A percentile compares a stretch with the other conserved stretches of the same genome.
phyloP scores from a whole-genome alignment of 2,113 vertebrate species.

The Parus major region DNA sequence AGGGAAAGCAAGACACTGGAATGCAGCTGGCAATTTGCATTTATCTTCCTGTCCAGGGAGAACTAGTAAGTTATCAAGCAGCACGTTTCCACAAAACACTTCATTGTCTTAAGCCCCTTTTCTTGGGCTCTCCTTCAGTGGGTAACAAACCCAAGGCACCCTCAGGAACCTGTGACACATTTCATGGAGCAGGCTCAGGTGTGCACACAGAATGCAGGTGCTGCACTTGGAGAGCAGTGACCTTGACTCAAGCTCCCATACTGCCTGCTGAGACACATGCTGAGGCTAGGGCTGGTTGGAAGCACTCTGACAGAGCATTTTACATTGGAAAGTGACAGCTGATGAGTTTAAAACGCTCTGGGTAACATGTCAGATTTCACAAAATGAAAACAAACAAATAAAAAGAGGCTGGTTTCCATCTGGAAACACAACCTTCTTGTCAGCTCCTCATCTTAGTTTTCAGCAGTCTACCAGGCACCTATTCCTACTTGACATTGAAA shows the following conservation, averaged over 20 bases:
- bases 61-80: constrained; percentile 9
- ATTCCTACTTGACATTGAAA: neutral
- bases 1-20: constrained; percentile 45
- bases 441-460: neutral
- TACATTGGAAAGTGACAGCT: neutral
- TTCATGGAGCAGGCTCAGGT: neutral
- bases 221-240: neutral
- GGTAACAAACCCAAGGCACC: neutral
- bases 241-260: neutral
- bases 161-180: neutral
- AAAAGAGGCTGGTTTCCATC: neutral
- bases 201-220: neutral
- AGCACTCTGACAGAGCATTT: neutral
- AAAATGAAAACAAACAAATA: neutral
- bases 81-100: constrained; percentile 35
- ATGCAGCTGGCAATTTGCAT: constrained; percentile 48
- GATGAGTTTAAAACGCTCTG: neutral
- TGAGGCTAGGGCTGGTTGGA: neutral
- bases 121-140: neutral
- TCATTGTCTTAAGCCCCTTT: neutral
- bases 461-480: neutral
- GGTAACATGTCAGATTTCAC: neutral
- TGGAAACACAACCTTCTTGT: neutral
- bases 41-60: constrained; percentile 50
- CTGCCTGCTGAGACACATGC: neutral